phyloP scores from a whole-genome alignment of 2,888 invertebrate species.

The Drosophila lacicola region DNA sequence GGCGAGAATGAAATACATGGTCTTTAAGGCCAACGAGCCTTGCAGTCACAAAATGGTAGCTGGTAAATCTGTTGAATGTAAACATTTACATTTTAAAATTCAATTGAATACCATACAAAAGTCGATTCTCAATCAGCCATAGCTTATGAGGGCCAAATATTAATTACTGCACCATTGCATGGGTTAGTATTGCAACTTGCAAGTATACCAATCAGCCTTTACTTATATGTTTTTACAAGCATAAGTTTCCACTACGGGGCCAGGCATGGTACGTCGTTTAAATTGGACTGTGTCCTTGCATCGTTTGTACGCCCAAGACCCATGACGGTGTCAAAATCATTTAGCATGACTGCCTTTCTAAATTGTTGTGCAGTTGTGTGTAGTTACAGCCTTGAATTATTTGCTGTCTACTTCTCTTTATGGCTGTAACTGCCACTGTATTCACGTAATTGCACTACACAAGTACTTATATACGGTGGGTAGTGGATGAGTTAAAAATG shows the following conservation, averaged over 20 bases:
- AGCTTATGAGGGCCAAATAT: not conserved
- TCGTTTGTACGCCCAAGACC: slow-evolving; percentile 48
- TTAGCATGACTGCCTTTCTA: slow-evolving; percentile 67
- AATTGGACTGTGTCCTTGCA: slow-evolving; percentile 48
- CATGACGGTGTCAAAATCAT: slow-evolving; percentile 43
- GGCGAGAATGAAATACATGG: slow-evolving; percentile 36
- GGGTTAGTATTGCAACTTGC: not conserved
- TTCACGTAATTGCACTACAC: not conserved
- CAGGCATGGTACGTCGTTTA: slow-evolving; percentile 11
- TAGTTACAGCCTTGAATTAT: slow-evolving; percentile 53
- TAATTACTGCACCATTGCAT: not conserved
- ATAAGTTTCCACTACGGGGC: not conserved
- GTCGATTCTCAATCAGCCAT: not conserved
- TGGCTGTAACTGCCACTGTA: slow-evolving; percentile 13
- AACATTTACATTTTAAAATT: not conserved
- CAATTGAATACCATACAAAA: not conserved
- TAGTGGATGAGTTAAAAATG: slow-evolving; percentile 2
- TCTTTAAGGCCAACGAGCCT: slow-evolving; percentile 17
- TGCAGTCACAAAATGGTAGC: slow-evolving; percentile 4
- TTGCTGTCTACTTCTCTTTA: slow-evolving; percentile 28
- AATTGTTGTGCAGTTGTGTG: slow-evolving; percentile 37
- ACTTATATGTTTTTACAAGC: not conserved
- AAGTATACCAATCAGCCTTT: not conserved
- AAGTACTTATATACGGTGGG: slow-evolving; percentile 1
- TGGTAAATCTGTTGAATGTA: not conserved